A percentile compares a stretch with the other conserved stretches of the same genome.
Evolutionary conservation across 2,113 vertebrate species (phyloP).

Genomic region (Quiscalus mexicanus): DNA sequence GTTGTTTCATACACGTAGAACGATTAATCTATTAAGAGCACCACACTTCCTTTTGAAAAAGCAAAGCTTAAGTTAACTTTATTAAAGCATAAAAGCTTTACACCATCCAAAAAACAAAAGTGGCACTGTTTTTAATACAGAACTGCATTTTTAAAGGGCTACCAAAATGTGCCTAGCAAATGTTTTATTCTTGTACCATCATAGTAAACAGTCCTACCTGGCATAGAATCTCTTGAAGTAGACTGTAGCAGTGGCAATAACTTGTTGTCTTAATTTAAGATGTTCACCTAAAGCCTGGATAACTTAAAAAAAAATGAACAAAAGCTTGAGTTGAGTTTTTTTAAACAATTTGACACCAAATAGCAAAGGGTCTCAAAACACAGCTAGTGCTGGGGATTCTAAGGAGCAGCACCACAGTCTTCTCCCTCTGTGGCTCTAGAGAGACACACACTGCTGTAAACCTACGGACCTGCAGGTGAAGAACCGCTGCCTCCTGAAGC

Average conservation of each 20-base stretch:
- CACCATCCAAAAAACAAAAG: slow-evolving; percentile 61
- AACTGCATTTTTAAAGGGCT: slow-evolving; percentile 56
- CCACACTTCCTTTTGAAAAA: slow-evolving; percentile 65
- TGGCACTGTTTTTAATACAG: slow-evolving; percentile 51
- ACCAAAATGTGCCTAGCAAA: slow-evolving; percentile 64
- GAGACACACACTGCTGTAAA: background rate
- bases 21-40: slow-evolving; percentile 60
- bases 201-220: slow-evolving; percentile 81
- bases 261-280: slow-evolving; percentile 98
- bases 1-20: slow-evolving; percentile 59
- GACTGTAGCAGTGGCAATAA: slow-evolving; percentile 98
- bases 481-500: background rate
- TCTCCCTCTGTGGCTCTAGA: background rate
- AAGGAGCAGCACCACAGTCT: background rate
- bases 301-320: slow-evolving; percentile 80
- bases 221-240: slow-evolving; percentile 99
- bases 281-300: slow-evolving; percentile 99
- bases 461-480: slow-evolving; percentile 14
- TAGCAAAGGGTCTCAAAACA: slow-evolving; percentile 28
- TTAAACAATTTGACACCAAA: slow-evolving; percentile 47
- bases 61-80: slow-evolving; percentile 62
- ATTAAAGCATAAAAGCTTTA: slow-evolving; percentile 60
- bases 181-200: slow-evolving; percentile 39
- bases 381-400: background rate
- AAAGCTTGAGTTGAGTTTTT: slow-evolving; percentile 63